Evolutionary conservation across 2,797 vertebrate species (phyloP), one percentile per base, ranked within the genome.

Genomic region (Phylloscopus collybita): DNA sequence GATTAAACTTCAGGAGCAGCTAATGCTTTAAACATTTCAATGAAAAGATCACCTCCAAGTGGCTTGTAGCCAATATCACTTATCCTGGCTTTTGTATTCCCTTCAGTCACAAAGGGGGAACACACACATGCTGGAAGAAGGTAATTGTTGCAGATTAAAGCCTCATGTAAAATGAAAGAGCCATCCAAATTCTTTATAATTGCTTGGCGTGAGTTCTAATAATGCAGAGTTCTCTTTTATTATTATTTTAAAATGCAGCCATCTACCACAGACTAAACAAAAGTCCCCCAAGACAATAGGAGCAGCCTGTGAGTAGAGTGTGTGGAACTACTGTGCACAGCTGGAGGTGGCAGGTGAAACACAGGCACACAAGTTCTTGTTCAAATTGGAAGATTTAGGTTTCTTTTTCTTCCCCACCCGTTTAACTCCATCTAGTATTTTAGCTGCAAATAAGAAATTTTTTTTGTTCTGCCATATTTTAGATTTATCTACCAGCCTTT

Each of bases 201-300:
- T 82, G 80, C 76, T 91, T 95, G 93, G 91, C 70, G 22, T 50
- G 70, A 92, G 80, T 86, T 91, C 88, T 92, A 82, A 86, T 92
- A 90, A 86, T 29, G 61, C 36, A 16, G 40, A 72, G 21, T 71
- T 86, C 26, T 85, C 49, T 81, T 61, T 49, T 83, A 60, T 80
- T 86, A 64, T 64, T 81, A 53, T 90, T 94, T 87, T 34, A 8
- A 79, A 90, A 54, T 29, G 32, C 66, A 90, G 66, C 25, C 50
- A 10, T 53, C 50, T 66, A 57, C n/a, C 49, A 47, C 66, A 96
- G 88, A 88, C 93, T 94, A 79, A 92, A 95, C 80, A 94, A 36
- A 88, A 79, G 21, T 54, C 76, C 32, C 47, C 5, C 57, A 49
- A 64, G 76, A 90, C 73, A 93, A 88, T 93, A 34, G 73, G 3